These are phyloP conservation scores for Alcedo quadribrachys DNA, from an alignment of 2,797 vertebrate genomes.

Conservation along the genomic window DNA sequence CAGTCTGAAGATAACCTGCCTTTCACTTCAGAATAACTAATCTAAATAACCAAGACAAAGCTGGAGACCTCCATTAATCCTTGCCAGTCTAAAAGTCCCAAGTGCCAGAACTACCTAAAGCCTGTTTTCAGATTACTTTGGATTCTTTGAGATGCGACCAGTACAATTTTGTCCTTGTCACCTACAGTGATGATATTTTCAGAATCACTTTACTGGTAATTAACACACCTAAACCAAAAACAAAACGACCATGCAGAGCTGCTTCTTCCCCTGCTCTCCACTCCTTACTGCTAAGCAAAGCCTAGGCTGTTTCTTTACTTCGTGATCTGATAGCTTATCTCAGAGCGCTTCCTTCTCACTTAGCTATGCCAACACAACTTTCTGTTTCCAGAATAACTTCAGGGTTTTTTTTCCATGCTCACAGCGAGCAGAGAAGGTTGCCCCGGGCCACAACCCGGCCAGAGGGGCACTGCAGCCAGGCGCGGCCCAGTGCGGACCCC, in stretches of 20 bases:
- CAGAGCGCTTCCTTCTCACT: not conserved
- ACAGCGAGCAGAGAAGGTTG: rapidly evolving
- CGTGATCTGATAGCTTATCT: rapidly evolving
- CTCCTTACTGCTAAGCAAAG: not conserved
- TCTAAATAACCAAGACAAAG: not conserved
- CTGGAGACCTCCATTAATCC: not conserved
- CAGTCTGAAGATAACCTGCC: not conserved
- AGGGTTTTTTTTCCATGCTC: not conserved
- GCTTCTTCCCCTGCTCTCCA: not conserved
- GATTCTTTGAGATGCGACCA: too few species aligned
- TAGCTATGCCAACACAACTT: rapidly evolving
- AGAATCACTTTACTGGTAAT: rapidly evolving
- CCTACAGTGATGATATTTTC: rapidly evolving
- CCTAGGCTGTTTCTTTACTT: rapidly evolving
- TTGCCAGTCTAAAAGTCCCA: not conserved
- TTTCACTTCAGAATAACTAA: not conserved
- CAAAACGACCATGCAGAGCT: rapidly evolving
- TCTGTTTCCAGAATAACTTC: too few species aligned
- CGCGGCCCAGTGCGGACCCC: not conserved
- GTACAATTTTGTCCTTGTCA: not conserved
- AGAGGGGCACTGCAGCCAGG: too few species aligned
- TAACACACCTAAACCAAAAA: too few species aligned
- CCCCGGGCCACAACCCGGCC: rapidly evolving
- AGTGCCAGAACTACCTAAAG: not conserved
- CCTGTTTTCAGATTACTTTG: rapidly evolving